These are phyloP conservation scores for Spilosoma lubricipeda DNA, from an alignment of 2,888 invertebrate genomes.

Conservation along the genomic window DNA sequence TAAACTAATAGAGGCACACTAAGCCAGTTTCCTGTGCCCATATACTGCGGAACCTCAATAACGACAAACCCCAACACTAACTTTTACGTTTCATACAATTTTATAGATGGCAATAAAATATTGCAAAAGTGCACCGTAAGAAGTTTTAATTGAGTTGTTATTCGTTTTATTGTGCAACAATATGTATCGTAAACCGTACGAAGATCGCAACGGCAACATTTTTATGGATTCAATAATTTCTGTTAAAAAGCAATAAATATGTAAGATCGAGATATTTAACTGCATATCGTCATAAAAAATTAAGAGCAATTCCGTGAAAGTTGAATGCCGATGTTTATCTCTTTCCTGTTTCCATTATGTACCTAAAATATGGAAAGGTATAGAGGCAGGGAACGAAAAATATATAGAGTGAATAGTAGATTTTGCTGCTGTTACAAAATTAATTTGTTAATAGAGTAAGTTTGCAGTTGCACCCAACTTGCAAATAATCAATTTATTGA, in stretches of 20 bases:
- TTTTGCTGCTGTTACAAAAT: constrained; percentile 17
- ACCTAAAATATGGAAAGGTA: neutral
- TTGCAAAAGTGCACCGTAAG: constrained; percentile 38
- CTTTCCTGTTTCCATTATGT: neutral
- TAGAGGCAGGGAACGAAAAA: no score
- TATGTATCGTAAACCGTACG: constrained; percentile 1
- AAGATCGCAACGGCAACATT: constrained; percentile 17
- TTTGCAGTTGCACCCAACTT: no score
- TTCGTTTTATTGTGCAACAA: constrained; percentile 37
- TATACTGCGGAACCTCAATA: neutral
- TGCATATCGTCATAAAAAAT: constrained; percentile 10
- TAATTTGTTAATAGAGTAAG: constrained; percentile 26
- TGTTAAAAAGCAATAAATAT: constrained; percentile 20
- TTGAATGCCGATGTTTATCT: neutral
- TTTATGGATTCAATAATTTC: constrained; percentile 33
- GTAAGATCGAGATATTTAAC: constrained; percentile 16
- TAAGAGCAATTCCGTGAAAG: constrained; percentile 12
- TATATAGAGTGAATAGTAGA: no score
- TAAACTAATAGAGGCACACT: neutral
- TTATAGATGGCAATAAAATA: constrained; percentile 27
- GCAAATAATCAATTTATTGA: no score
- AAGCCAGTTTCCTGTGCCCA: neutral
- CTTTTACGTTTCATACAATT: neutral
- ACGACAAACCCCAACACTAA: neutral
- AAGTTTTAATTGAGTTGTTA: constrained; percentile 43